These are phyloP conservation scores for Hylomyscus alleni DNA, from an alignment of 2,797 vertebrate genomes.

Conservation along the genomic window DNA sequence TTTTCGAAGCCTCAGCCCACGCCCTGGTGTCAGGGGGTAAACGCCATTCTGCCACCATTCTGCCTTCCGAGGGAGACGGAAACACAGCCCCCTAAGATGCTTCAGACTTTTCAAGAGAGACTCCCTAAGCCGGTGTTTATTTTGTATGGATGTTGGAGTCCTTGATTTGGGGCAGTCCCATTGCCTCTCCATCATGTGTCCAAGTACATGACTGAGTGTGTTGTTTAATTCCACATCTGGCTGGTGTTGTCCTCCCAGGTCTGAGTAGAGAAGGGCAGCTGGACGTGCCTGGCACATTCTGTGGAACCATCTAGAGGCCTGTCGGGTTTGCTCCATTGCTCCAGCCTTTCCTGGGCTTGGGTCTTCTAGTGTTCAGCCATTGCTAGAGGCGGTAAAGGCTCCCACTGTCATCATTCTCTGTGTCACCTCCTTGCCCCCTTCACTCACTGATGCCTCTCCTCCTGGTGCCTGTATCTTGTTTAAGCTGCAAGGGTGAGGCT, in stretches of 20 bases:
- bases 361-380: not conserved
- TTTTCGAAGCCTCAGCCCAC: slow-evolving; percentile 10
- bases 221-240: not conserved
- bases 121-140: not conserved
- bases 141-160: not conserved
- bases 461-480: not conserved
- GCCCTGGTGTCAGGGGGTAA: not conserved
- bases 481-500: not conserved
- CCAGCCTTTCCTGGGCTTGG: not conserved
- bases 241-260: not conserved
- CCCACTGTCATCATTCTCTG: not conserved
- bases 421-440: not conserved
- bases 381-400: not conserved
- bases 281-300: not conserved
- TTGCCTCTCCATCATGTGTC: not conserved
- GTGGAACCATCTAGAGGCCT: not conserved
- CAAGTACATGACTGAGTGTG: not conserved
- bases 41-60: not conserved
- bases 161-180: not conserved
- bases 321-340: rapidly evolving
- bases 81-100: not conserved
- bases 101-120: not conserved
- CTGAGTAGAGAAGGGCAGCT: not conserved
- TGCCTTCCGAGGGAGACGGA: not conserved
- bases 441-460: not conserved